phyloP scores from a whole-genome alignment of 1,140 invertebrate genomes.

The Atopsyche davidsoni region DNA sequence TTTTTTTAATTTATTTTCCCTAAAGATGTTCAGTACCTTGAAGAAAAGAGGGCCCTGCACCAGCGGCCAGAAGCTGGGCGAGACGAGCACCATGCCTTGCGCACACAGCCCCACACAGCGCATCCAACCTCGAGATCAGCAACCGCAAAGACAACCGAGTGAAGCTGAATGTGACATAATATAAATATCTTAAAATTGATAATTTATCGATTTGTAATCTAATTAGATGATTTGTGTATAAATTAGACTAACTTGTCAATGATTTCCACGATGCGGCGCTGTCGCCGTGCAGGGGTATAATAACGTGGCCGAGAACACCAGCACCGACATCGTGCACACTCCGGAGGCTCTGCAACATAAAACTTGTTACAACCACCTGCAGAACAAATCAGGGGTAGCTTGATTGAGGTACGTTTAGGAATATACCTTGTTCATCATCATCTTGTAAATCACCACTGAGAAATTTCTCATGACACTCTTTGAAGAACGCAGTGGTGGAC shows the following conservation, averaged over 20 bases:
- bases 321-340: slow-evolving; percentile 11
- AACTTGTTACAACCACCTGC: too few relatives aligned
- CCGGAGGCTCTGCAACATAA: slow-evolving; percentile 2
- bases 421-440: not conserved
- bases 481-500: slow-evolving; percentile 4
- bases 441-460: slow-evolving; percentile 5
- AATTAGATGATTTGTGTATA: not conserved
- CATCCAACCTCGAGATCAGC: slow-evolving; percentile 14
- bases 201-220: too few relatives aligned
- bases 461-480: slow-evolving; percentile 1
- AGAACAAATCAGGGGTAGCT: too few relatives aligned
- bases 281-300: slow-evolving; percentile 7
- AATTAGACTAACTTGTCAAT: slow-evolving; percentile 16
- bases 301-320: slow-evolving; percentile 7
- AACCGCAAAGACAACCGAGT: slow-evolving; percentile 12
- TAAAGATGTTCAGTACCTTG: too few relatives aligned
- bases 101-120: slow-evolving; percentile 11
- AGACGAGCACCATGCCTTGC: slow-evolving; percentile 11
- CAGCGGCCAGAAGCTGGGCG: slow-evolving; percentile 2
- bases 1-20: too few relatives aligned
- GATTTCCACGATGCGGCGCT: slow-evolving; percentile 5
- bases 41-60: not conserved
- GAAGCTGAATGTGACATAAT: slow-evolving; percentile 15
- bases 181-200: slow-evolving; percentile 1
- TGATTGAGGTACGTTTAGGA: too few relatives aligned